Evolutionary conservation across 2,113 vertebrate genomes (phyloP).

Genomic region (Malurus alboscapulatus): DNA sequence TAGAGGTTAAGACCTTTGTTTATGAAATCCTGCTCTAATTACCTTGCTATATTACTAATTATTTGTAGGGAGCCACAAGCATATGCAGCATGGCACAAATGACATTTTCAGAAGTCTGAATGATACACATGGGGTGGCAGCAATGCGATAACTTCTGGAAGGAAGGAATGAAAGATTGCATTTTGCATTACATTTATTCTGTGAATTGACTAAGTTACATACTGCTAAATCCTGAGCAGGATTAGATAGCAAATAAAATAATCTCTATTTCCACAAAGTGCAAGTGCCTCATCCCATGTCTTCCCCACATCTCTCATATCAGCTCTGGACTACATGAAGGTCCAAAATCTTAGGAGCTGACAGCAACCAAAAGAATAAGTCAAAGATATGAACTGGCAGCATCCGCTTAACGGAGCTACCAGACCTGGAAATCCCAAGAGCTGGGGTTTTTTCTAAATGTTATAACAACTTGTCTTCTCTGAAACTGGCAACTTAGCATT

Average conservation of each 20-base stretch:
- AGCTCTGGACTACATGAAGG: neutral
- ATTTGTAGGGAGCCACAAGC: neutral
- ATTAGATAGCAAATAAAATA: neutral
- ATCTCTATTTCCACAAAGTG: neutral
- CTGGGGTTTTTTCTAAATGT: neutral
- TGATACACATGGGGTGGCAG: neutral
- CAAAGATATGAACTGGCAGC: neutral
- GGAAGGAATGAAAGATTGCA: neutral
- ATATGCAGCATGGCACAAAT: neutral
- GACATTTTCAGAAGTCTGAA: neutral
- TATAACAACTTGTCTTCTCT: neutral
- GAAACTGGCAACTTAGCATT: neutral
- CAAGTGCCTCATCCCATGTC: neutral
- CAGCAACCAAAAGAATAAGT: neutral
- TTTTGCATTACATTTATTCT: neutral
- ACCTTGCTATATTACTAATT: neutral
- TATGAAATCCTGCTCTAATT: conserved; percentile 8
- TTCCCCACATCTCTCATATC: neutral
- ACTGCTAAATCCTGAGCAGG: neutral
- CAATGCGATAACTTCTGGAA: neutral
- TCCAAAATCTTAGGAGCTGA: neutral
- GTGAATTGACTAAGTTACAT: neutral
- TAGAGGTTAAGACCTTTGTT: neutral
- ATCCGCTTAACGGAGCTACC: neutral
- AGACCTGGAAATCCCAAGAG: neutral